Evolutionary conservation across 2,888 invertebrate species (phyloP).

Genomic region (Drosophila nr. fundita): DNA sequence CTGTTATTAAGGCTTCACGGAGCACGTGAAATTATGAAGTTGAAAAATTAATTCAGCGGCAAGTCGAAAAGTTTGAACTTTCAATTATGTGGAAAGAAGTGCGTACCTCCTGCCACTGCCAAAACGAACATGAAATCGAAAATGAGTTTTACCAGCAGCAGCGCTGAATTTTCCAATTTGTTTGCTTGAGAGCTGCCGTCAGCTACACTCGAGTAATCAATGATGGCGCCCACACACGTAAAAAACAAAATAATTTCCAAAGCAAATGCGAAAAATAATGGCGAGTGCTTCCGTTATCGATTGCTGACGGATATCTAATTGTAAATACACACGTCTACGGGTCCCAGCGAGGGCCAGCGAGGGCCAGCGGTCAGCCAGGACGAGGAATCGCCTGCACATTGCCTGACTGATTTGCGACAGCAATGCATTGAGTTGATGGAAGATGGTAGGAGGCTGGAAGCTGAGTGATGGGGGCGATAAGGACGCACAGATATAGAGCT

Average conservation of each 20-base stretch:
- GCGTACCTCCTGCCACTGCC: conserved; percentile 23
- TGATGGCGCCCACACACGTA: conserved; percentile 42
- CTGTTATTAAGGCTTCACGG: conserved; percentile 65
- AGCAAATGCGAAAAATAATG: conserved; percentile 61
- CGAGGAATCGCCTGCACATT: conserved; percentile 8
- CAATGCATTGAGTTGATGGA: conserved; percentile 42
- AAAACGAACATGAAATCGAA: conserved; percentile 57
- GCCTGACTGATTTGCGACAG: conserved; percentile 56
- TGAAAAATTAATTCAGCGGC: conserved; percentile 79
- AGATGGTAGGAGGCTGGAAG: conserved; percentile 13
- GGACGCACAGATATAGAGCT: background rate
- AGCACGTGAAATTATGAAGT: conserved; percentile 76
- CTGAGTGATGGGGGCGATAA: background rate
- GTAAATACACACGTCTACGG: conserved; percentile 56
- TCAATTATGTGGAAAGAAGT: conserved; percentile 72
- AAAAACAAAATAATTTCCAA: conserved; percentile 43
- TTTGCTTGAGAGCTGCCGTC: conserved; percentile 71
- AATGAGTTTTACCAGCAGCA: conserved; percentile 40
- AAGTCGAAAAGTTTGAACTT: conserved; percentile 76
- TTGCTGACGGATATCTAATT: conserved; percentile 70
- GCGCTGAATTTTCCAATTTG: conserved; percentile 69
- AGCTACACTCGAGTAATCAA: conserved; percentile 74
- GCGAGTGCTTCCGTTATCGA: conserved; percentile 61
- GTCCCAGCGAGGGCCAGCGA: background rate
- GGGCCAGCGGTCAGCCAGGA: background rate